Conservation (phyloP, 2,113 vertebrate genomes). For the Coturnix japonica region DNA sequence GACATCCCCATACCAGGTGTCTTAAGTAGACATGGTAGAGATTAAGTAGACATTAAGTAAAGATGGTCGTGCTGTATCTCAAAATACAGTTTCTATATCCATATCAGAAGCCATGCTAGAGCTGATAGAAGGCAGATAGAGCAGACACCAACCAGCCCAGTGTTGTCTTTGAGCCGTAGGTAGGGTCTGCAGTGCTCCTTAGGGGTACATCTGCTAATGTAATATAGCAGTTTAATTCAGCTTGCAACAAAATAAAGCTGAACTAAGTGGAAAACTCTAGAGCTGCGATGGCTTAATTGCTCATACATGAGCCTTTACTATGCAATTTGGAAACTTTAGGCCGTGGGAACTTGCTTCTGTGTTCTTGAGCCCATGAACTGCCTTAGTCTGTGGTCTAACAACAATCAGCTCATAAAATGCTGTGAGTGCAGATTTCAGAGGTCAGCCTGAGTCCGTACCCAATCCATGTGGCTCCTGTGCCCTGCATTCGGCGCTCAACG, state of each 20-base stretch:
- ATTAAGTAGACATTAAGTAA: no score
- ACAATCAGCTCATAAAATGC: not conserved
- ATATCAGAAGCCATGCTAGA: not conserved
- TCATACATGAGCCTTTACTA: not conserved
- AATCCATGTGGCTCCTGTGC: not conserved
- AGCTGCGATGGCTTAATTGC: not conserved
- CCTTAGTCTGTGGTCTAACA: not conserved
- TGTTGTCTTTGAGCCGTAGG: rapidly evolving
- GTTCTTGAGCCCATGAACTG: not conserved
- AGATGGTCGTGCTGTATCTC: rapidly evolving
- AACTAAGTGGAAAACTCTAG: not conserved
- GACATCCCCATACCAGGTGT: not conserved
- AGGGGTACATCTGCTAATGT: not conserved
- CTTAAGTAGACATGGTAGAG: not conserved
- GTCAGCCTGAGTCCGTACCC: not conserved
- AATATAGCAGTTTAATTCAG: not conserved
- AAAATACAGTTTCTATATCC: no score
- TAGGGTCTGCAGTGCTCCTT: not conserved
- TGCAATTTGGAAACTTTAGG: not conserved
- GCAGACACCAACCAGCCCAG: rapidly evolving
- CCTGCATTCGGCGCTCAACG: not conserved
- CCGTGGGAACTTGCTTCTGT: not conserved
- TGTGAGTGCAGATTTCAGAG: not conserved
- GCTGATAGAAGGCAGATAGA: rapidly evolving
- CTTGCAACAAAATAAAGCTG: not conserved